These are phyloP conservation scores for Passer montanus DNA, from an alignment of 2,113 vertebrate genomes.

Conservation along the genomic window DNA sequence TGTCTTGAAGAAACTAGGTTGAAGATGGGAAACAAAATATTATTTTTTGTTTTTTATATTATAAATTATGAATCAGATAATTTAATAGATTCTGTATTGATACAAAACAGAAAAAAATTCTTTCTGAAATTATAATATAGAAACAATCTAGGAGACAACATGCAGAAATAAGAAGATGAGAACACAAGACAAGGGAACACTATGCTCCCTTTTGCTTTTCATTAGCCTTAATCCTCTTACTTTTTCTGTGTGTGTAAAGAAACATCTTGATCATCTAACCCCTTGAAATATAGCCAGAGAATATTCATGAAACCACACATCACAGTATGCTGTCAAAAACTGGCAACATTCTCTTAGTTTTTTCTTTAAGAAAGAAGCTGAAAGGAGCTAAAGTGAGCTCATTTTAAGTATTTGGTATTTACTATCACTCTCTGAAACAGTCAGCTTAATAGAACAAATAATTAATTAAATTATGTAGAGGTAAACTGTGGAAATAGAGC, in stretches of 20 bases:
- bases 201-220: background rate
- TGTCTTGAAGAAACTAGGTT: background rate
- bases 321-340: background rate
- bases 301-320: background rate
- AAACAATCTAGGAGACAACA: background rate
- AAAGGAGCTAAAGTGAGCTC: background rate
- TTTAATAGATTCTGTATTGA: background rate
- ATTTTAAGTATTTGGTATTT: background rate
- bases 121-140: background rate
- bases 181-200: background rate
- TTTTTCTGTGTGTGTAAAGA: background rate
- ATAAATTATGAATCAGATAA: background rate
- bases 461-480: background rate
- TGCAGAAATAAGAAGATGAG: background rate
- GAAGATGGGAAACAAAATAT: background rate
- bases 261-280: background rate
- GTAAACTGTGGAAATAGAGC: background rate
- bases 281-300: background rate
- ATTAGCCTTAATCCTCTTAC: background rate
- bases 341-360: background rate
- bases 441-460: background rate
- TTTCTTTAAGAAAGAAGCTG: background rate
- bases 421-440: background rate
- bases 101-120: background rate
- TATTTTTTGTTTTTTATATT: background rate